Conservation (phyloP, 2,797 vertebrate species). For the Xerus rutilus region DNA sequence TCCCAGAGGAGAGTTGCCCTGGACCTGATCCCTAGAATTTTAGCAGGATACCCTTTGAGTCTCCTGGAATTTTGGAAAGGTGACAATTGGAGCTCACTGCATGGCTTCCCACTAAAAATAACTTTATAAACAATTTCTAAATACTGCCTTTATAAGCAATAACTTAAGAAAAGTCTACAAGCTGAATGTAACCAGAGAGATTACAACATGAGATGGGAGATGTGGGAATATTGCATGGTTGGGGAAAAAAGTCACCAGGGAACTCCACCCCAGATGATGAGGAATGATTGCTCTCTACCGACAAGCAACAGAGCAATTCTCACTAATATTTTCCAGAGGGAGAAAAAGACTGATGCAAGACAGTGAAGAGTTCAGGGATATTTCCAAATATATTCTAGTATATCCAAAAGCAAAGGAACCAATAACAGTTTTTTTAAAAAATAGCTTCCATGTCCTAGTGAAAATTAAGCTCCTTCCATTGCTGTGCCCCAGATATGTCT, state of each 20-base stretch:
- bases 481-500: neutral
- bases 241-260: neutral
- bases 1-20: neutral
- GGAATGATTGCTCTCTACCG: conserved; percentile 25
- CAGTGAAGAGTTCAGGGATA: neutral
- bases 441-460: neutral
- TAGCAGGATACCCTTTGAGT: conserved; percentile 57
- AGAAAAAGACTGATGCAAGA: conserved; percentile 58
- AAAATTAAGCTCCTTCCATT: neutral
- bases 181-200: conserved; percentile 51
- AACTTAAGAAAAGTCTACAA: conserved; percentile 48
- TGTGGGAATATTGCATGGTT: neutral
- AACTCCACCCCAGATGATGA: conserved; percentile 48
- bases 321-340: conserved; percentile 28
- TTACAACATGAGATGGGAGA: conserved; percentile 67
- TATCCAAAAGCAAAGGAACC: neutral
- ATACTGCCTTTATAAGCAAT: conserved; percentile 63
- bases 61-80: conserved; percentile 74
- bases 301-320: conserved; percentile 19
- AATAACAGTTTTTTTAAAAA: neutral
- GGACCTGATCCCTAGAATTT: conserved; percentile 52
- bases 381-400: conserved; percentile 58
- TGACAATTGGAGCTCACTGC: conserved; percentile 58
- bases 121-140: conserved; percentile 76
- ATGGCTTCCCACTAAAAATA: conserved; percentile 63